A percentile compares a stretch with the other conserved stretches of the same genome.
phyloP scores from a whole-genome alignment of 2,797 vertebrate species.

The Thunnus albacares region DNA sequence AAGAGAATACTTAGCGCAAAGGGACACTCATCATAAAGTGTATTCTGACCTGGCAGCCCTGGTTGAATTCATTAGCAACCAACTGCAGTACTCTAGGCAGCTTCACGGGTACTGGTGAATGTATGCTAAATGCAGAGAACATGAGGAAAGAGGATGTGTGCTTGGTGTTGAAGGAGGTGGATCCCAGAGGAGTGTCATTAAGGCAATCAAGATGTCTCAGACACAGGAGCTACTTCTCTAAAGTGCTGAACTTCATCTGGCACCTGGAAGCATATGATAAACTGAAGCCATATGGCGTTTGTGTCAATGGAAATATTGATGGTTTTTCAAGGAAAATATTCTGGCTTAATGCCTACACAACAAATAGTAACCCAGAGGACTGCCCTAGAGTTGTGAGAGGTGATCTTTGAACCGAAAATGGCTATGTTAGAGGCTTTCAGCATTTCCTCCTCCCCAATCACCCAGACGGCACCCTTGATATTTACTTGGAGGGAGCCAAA shows the following conservation, averaged over 20 bases:
- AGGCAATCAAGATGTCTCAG: conserved; percentile 18
- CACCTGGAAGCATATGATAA: conserved; percentile 28
- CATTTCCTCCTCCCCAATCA: neutral
- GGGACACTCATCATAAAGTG: neutral
- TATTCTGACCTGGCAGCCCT: conserved; percentile 5
- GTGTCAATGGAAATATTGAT: conserved; percentile 35
- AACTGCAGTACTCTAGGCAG: conserved; percentile 28
- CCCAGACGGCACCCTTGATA: conserved; percentile 21
- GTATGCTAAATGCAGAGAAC: conserved; percentile 19
- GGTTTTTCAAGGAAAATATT: conserved; percentile 29
- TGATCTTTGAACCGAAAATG: conserved; percentile 46
- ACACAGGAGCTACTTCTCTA: conserved; percentile 22
- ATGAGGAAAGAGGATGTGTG: neutral
- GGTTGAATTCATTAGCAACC: conserved; percentile 10
- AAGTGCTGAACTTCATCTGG: conserved; percentile 38
- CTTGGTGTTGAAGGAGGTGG: conserved; percentile 21
- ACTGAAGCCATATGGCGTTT: conserved; percentile 38
- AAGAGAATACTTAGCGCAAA: neutral
- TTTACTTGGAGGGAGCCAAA: conserved; percentile 44
- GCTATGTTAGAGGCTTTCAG: conserved; percentile 38
- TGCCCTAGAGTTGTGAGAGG: conserved; percentile 39
- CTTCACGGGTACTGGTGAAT: conserved; percentile 5
- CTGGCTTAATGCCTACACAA: conserved; percentile 45
- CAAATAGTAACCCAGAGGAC: conserved; percentile 45
- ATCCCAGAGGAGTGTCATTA: conserved; percentile 2